Percentiles rank a stretch among this genome's conserved stretches.
phyloP scores from a whole-genome alignment of 2,888 invertebrate genomes.

The Germaria angustata region DNA sequence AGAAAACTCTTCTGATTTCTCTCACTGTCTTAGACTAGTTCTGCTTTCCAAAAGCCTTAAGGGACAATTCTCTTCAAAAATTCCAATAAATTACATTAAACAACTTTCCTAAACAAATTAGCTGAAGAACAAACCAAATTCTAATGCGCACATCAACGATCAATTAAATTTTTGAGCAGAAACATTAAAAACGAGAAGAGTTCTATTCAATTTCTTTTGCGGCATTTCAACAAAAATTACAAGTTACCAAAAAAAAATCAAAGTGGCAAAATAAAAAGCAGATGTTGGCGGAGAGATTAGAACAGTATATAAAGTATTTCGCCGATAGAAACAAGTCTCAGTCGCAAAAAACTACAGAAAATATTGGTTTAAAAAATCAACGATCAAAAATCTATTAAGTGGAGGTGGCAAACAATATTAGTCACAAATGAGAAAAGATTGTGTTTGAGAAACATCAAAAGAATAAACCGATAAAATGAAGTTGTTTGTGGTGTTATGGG shows the following conservation, averaged over 20 bases:
- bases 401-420: no score
- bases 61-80: no score
- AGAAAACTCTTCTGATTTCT: background rate
- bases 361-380: background rate
- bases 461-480: conserved; percentile 45
- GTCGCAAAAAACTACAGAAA: background rate
- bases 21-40: background rate
- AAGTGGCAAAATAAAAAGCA: conserved; percentile 77
- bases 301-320: conserved; percentile 74
- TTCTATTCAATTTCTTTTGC: background rate
- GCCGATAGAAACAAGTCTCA: conserved; percentile 73
- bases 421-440: background rate
- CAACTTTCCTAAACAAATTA: no score
- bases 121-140: background rate
- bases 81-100: no score
- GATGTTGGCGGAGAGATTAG: conserved; percentile 72
- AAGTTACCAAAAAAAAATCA: conserved; percentile 55
- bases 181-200: background rate
- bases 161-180: conserved; percentile 1
- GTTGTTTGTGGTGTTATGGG: conserved; percentile 45
- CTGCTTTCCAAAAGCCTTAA: background rate
- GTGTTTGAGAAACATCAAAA: background rate
- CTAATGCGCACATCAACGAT: conserved; percentile 42
- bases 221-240: background rate
- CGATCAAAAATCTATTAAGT: no score